Base-by-base conservation (phyloP, 1,140 invertebrate genomes). In the Littorina saxatilis region DNA sequence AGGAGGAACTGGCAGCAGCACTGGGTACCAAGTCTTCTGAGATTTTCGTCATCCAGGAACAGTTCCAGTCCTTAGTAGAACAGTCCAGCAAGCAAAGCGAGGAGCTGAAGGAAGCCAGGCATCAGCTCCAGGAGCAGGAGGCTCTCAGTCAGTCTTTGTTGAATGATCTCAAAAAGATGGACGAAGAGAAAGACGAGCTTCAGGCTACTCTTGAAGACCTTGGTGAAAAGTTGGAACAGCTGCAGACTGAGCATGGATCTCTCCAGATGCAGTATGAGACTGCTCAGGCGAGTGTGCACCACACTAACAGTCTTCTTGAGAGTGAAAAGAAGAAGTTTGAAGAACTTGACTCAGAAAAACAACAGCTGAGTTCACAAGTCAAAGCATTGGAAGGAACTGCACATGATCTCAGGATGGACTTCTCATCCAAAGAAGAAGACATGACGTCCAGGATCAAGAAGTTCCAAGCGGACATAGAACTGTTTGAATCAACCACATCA, bases 1-100 rank as follows among this genome's bases (percentile, higher is more conserved):
- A 82, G 75, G 73, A 82, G 80, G 55, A 79, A 39, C 47, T 82
- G 50, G 73, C 39, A 20, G 27, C 40, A 11, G 70, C 70, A 50
- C 29, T 73, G 39, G 70, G 40, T 3, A 20, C 70, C 27, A 73
- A 73, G 70, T 27, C 70, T 1, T 50, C 23, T 50, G 70, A 73
- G 70, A 5, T 73, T 39, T n/a, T 11, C 27, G 5, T 73, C 5
- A 52, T 73, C 39, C 70, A 73, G 50, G 70, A 73, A 27, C 70
- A 73, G 70, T 50, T 73, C n/a, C 70, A 73, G 2, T 50, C 70
- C 15, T n/a, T 73, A 4, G 47, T 32, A 27, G 76, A 78, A 43
- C 55, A 81, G 68, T 72, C 58, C n/a, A 35, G 63, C 0, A 13
- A 82, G 23, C 68, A 83, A n/a, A 63, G 17, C 39, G 61, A 79